A percentile compares a stretch with the other conserved stretches of the same genome.
These are phyloP conservation scores for Fukomys damarensis DNA, from an alignment of 2,113 vertebrate genomes.

Conservation along the genomic window DNA sequence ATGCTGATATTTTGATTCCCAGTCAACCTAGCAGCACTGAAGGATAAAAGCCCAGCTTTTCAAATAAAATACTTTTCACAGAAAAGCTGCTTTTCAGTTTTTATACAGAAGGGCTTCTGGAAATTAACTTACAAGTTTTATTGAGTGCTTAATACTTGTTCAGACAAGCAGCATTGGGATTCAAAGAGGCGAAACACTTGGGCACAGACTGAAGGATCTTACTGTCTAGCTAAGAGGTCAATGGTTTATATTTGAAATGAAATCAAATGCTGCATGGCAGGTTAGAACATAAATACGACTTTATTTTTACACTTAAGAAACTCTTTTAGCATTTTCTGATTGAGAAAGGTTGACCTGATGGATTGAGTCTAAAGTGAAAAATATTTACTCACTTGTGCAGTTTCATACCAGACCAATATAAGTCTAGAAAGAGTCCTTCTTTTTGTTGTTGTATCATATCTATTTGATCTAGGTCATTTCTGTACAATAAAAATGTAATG, in stretches of 20 bases:
- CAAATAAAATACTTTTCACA: conserved; percentile 42
- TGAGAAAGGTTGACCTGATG: background rate
- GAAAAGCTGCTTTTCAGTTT: background rate
- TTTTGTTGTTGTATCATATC: background rate
- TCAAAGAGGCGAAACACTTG: conserved; percentile 1
- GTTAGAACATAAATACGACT: background rate
- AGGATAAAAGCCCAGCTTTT: conserved; percentile 19
- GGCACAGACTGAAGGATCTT: conserved; percentile 32
- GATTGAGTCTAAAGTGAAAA: background rate
- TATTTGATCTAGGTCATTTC: background rate
- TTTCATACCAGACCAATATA: background rate
- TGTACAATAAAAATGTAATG: background rate
- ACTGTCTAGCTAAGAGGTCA: background rate
- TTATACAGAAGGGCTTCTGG: background rate
- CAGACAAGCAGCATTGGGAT: background rate
- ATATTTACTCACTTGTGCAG: conserved; percentile 6
- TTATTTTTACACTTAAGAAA: background rate
- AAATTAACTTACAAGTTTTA: conserved; percentile 39
- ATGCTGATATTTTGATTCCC: background rate
- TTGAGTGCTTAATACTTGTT: background rate
- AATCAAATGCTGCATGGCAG: background rate
- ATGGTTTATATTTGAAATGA: background rate
- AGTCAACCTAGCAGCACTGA: background rate
- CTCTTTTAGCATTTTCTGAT: background rate
- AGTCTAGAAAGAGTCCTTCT: background rate